Conservation (phyloP, 2,797 vertebrate genomes). For the Helicolenus hilgendorfi region DNA sequence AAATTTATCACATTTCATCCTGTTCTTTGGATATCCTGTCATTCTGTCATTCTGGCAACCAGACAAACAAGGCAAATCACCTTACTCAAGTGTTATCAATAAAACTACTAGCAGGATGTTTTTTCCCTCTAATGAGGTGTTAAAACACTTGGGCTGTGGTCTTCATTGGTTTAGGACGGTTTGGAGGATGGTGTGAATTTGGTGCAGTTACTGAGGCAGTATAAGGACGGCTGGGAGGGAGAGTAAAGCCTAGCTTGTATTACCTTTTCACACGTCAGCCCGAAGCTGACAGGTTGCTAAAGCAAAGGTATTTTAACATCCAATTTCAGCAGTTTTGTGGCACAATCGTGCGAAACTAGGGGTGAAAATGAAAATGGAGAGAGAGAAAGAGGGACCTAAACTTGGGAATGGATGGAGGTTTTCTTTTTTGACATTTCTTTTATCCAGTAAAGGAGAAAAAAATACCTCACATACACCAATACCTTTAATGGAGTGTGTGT, state of each 20-base stretch:
- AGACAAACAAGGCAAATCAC: constrained; percentile 13
- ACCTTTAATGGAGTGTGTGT: constrained; percentile 2
- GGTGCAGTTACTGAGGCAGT: constrained; percentile 27
- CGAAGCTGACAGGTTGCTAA: constrained; percentile 82
- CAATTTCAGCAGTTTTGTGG: constrained; percentile 80
- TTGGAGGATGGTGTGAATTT: constrained; percentile 60
- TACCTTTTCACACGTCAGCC: constrained; percentile 84
- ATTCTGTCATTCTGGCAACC: constrained; percentile 11
- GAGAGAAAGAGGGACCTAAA: constrained; percentile 18
- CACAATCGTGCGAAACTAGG: constrained; percentile 59
- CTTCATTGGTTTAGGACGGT: constrained; percentile 7
- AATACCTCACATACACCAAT: not conserved
- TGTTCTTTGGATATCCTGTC: constrained; percentile 17
- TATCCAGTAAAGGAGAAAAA: not conserved
- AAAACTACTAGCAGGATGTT: not conserved
- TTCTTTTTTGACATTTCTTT: constrained; percentile 1
- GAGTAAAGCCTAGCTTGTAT: constrained; percentile 63
- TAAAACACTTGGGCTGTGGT: constrained; percentile 33
- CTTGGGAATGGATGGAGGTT: constrained; percentile 43
- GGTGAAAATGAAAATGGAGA: constrained; percentile 67
- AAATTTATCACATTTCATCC: constrained; percentile 40
- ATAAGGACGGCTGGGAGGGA: not conserved
- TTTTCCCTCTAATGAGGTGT: constrained; percentile 60
- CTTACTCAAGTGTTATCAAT: constrained; percentile 1
- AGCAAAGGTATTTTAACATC: constrained; percentile 83